Evolutionary conservation across 1,140 invertebrate species (phyloP), one percentile per base, ranked within the genome.

Genomic region (Drosophila tani): DNA sequence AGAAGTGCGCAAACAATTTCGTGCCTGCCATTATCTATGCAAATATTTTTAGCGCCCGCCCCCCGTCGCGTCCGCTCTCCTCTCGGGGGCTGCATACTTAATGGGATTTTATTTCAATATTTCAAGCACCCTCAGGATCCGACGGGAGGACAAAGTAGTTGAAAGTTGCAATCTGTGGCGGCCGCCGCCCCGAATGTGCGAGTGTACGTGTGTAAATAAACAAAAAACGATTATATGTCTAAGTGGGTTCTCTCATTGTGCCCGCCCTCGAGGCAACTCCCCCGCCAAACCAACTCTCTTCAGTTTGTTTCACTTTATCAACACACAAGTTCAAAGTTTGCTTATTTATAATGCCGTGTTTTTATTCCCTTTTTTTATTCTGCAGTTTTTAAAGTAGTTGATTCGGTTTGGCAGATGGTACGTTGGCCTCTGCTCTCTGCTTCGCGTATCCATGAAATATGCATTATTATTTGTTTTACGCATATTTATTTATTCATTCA

Each of bases 61-160:
- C 11, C 12, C 14, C 27, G 35, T 35, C 35, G 4, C 35, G 35
- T 40, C 53, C 53, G 15, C 35, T 15, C 11, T 1, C n/a, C 35
- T 15, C 11, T 1, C n/a, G 21, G 29, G 35, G 45, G 14, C 41
- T 49, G 63, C 56, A 71, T 50, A 62, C 70, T 66, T 77, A 66
- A 84, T 84, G 59, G 74, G 81, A 81, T 90, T 87, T 84, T 79
- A 90, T 90, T 81, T 81, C 69, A 90, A 73, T 88, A 81, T 88
- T 88, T 88, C 53, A 90, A 81, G 77, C 59, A 38, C 51, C 53
- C 68, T 59, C 29, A 19, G 27, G 53, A 56, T 56, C 70, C 68
- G 67, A 19, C 67, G 19, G 46, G 14, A 21, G 46, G 17, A n/a
- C 38, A 47, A 76, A 80, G 70, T 76, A 71, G 81, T 50, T 66